These are phyloP conservation scores for Drosophila tristis DNA, from an alignment of 1,140 invertebrate genomes.

Conservation along the genomic window DNA sequence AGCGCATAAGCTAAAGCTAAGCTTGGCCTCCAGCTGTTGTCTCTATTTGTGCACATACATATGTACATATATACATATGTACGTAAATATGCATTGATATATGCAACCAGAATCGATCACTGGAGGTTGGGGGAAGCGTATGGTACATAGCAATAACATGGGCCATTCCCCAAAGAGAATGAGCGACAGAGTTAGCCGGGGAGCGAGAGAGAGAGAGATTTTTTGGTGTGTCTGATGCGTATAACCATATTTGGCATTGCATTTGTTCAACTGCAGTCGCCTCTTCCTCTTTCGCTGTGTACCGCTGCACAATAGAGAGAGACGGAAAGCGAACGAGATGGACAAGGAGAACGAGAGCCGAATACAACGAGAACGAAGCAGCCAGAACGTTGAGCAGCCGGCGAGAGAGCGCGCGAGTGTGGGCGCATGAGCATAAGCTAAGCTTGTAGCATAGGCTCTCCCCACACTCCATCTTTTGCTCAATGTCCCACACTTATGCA, in stretches of 20 bases:
- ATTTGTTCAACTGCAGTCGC: constrained; percentile 64
- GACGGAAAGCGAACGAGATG: not conserved
- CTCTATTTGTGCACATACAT: not conserved
- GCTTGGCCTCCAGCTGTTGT: too few relatives aligned
- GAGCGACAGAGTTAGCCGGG: not conserved
- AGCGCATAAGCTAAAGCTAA: too few relatives aligned
- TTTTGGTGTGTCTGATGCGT: constrained; percentile 50
- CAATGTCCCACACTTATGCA: not conserved
- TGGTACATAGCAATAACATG: constrained; percentile 5
- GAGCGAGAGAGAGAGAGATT: constrained; percentile 16
- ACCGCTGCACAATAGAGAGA: constrained; percentile 22
- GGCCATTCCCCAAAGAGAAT: constrained; percentile 7
- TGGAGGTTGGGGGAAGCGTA: not conserved
- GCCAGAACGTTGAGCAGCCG: too few relatives aligned
- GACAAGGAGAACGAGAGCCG: not conserved
- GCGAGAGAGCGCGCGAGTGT: constrained; percentile 25
- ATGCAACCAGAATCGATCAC: constrained; percentile 33
- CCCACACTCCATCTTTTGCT: constrained; percentile 7
- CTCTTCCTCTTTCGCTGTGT: constrained; percentile 13
- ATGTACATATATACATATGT: constrained; percentile 17
- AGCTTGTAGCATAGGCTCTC: constrained; percentile 5
- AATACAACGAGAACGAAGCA: not conserved
- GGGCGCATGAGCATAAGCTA: constrained; percentile 54
- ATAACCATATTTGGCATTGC: constrained; percentile 81
- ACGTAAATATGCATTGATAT: not conserved